Conservation (phyloP, 1,140 invertebrate species). For the Paramacrobiotus metropolitanus region DNA sequence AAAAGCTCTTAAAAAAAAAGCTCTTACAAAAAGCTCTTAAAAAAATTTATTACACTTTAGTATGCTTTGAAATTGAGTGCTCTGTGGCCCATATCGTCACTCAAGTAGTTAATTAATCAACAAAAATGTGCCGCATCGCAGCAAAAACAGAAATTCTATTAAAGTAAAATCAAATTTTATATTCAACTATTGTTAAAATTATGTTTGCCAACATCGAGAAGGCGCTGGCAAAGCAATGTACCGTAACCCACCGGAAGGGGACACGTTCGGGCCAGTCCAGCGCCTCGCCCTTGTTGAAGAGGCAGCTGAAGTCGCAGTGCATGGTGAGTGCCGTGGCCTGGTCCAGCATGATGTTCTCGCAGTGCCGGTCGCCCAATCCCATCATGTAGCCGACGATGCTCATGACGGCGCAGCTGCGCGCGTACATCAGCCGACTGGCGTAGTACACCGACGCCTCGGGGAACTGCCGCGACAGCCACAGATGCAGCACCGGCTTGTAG, state of each 20-base stretch:
- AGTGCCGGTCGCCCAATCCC: conserved; percentile 86
- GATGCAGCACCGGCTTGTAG: conserved; percentile 17
- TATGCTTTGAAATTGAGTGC: too few relatives aligned
- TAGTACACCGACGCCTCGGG: conserved; percentile 21
- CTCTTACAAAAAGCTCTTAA: too few relatives aligned
- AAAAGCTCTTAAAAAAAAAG: too few relatives aligned
- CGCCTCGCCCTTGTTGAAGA: conserved; percentile 77
- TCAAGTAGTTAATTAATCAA: not conserved
- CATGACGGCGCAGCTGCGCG: conserved; percentile 80
- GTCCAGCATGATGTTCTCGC: conserved; percentile 88
- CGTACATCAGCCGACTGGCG: conserved; percentile 52
- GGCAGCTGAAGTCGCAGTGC: conserved; percentile 93
- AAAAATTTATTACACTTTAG: too few relatives aligned
- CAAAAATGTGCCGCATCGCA: not conserved
- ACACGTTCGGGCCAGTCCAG: conserved; percentile 77
- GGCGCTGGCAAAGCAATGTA: not conserved
- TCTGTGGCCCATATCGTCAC: not conserved
- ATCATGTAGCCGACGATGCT: conserved; percentile 93
- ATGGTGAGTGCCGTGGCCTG: conserved; percentile 67
- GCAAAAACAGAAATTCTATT: not conserved
- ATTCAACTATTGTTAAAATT: not conserved
- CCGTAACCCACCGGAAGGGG: conserved; percentile 43
- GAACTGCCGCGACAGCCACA: conserved; percentile 33
- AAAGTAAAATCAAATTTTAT: too few relatives aligned
- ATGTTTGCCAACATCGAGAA: not conserved